Evolutionary conservation across 2,797 vertebrate genomes (phyloP), one percentile per base, ranked within the genome.

Genomic region (Synaphobranchus kaupii): DNA sequence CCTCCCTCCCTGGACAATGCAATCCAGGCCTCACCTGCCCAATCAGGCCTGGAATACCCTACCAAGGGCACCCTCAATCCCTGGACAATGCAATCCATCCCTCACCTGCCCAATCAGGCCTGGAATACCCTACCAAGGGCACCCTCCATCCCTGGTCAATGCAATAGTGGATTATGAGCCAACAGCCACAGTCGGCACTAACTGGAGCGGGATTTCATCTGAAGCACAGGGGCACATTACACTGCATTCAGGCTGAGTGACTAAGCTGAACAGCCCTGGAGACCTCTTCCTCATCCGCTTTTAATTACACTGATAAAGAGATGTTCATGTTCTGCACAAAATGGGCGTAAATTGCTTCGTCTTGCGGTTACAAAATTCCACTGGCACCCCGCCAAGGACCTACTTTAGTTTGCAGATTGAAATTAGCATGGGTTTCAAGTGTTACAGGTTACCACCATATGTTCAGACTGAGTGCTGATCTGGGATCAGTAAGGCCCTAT

Each of bases 231-330:
- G 68, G 25, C 68, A 34, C 31, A 34, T 34, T 28, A 34, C 28
- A 34, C 12, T 28, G 34, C 28, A 73, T 15, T 34, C 34, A 73
- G 68, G 34, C 28, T 34, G 31, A 73, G 34, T 34, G 31, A 12
- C 28, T 34, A 34, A 73, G 28, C 10, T 31, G 9, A 1, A 34
- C 68, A 73, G 28, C 68, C 68, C 68, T 15, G 31, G 31, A 73
- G 68, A 34, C 22, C 60, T 66, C 60, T 34, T 78, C 3, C 39
- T 78, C 73, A 44, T 7, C 12, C 31, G 31, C 15, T 80, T 48
- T 80, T 47, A 80, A 80, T 80, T 80, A 48, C 44, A 48, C 76
- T 25, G 44, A n/a, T 80, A 48, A 63, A 80, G 20, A 80, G 44
- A 48, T 48, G 15, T 44, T 39, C 71, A 8, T 15, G 8, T 47